These are phyloP conservation scores for Lophochroa leadbeateri DNA, from an alignment of 2,113 vertebrate genomes.

Conservation along the genomic window DNA sequence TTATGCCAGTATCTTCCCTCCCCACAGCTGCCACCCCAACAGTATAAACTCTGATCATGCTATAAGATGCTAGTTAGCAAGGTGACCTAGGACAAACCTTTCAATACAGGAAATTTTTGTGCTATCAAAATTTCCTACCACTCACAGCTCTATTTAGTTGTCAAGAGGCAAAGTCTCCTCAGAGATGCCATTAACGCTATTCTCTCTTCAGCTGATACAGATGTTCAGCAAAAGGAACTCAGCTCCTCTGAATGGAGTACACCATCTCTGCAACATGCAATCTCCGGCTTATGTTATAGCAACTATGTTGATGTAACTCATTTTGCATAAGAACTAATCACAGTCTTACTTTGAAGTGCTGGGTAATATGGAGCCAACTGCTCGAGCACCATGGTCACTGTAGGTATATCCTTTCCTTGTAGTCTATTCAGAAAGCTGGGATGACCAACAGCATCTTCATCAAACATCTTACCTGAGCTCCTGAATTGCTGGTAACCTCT, in stretches of 20 bases:
- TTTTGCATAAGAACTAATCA: background rate
- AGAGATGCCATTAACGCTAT: background rate
- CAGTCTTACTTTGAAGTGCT: conserved; percentile 49
- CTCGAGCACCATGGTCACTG: background rate
- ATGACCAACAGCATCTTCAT: background rate
- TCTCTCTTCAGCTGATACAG: background rate
- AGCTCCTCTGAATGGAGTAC: fast-evolving
- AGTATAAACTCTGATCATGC: background rate
- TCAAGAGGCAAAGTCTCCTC: background rate
- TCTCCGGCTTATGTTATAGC: background rate
- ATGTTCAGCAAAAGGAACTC: background rate
- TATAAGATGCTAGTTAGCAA: background rate
- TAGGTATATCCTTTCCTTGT: background rate
- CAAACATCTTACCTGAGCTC: background rate
- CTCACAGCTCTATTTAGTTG: background rate
- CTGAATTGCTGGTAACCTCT: background rate
- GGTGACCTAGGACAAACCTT: background rate
- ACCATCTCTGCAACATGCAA: background rate
- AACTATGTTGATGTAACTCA: background rate
- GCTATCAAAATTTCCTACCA: background rate
- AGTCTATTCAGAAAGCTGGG: background rate
- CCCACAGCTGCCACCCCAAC: background rate
- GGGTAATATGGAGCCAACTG: conserved; percentile 3
- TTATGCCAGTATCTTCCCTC: background rate
- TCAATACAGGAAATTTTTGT: background rate